Conservation (phyloP, 2,888 invertebrate genomes). For the Pasiphila rectangulata region DNA sequence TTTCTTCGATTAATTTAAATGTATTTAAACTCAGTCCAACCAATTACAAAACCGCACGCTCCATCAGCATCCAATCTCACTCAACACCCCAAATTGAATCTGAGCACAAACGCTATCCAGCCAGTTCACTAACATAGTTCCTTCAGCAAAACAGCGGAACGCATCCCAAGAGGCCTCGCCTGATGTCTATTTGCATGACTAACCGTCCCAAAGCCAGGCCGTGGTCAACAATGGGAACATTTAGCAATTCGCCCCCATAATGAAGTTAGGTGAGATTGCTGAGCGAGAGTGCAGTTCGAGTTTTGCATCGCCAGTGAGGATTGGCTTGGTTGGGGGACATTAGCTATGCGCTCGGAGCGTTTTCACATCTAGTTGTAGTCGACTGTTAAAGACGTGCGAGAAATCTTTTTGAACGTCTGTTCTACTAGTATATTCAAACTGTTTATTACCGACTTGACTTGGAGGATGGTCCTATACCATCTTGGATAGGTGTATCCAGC, state of each 20-base stretch:
- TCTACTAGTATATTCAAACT: no score
- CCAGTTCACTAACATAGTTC: constrained; percentile 34
- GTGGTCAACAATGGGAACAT: constrained; percentile 73
- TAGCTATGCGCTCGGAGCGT: background rate
- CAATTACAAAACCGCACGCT: background rate
- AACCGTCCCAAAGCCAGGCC: constrained; percentile 56
- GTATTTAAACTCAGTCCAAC: background rate
- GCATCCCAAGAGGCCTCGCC: constrained; percentile 49
- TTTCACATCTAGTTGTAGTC: background rate
- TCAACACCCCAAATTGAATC: constrained; percentile 25
- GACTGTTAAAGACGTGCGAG: background rate
- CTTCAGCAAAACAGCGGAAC: constrained; percentile 40
- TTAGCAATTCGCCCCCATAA: constrained; percentile 75
- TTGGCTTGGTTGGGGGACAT: constrained; percentile 7
- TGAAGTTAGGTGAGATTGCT: constrained; percentile 77
- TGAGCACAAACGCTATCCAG: constrained; percentile 27
- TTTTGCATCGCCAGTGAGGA: constrained; percentile 7
- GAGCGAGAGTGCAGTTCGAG: constrained; percentile 14
- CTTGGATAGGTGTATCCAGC: no score
- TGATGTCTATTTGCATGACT: constrained; percentile 72
- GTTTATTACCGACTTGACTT: no score
- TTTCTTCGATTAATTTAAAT: no score
- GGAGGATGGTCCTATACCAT: no score
- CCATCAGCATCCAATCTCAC: constrained; percentile 25
- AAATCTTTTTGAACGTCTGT: no score